These are phyloP conservation scores for Drosophila tristis DNA, from an alignment of 1,140 invertebrate genomes.

Conservation along the genomic window DNA sequence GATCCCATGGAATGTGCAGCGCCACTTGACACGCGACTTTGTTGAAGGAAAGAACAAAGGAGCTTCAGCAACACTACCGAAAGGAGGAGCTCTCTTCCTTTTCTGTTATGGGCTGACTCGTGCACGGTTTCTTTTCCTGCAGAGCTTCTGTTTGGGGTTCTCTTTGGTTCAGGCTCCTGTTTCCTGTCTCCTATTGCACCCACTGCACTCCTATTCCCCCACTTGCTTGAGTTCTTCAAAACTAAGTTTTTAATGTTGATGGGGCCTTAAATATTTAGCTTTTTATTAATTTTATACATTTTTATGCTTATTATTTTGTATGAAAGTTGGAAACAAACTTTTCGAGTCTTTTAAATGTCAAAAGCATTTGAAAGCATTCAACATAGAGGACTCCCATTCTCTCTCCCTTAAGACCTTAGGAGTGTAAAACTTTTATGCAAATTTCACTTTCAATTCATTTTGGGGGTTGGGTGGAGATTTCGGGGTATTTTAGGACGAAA, in stretches of 20 bases:
- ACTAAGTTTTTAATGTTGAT: conserved; percentile 1
- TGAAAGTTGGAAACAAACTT: no score
- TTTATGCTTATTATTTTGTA: no score
- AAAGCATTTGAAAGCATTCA: conserved; percentile 28
- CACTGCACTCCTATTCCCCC: no score
- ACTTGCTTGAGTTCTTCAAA: conserved; percentile 8
- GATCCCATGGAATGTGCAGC: conserved; percentile 29
- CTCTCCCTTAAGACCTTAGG: background rate
- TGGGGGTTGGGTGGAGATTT: conserved; percentile 2
- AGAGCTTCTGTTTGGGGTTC: conserved; percentile 4
- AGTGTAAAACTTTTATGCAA: conserved; percentile 34
- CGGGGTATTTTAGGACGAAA: conserved; percentile 21
- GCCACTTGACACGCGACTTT: conserved; percentile 71
- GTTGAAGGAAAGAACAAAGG: conserved; percentile 38
- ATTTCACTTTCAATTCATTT: conserved; percentile 40
- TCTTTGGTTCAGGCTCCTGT: no score
- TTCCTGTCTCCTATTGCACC: no score
- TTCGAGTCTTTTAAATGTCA: conserved; percentile 10
- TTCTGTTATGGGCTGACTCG: background rate
- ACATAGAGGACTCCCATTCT: background rate
- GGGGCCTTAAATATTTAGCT: conserved; percentile 23
- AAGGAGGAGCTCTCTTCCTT: background rate
- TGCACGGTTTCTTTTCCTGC: background rate
- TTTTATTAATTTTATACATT: conserved; percentile 26
- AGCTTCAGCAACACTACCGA: no score